Percentiles rank a stretch among this genome's conserved stretches.
These are phyloP conservation scores for Gnathonemus echidnorhynchus DNA, from an alignment of 2,113 vertebrate genomes.

Conservation along the genomic window DNA sequence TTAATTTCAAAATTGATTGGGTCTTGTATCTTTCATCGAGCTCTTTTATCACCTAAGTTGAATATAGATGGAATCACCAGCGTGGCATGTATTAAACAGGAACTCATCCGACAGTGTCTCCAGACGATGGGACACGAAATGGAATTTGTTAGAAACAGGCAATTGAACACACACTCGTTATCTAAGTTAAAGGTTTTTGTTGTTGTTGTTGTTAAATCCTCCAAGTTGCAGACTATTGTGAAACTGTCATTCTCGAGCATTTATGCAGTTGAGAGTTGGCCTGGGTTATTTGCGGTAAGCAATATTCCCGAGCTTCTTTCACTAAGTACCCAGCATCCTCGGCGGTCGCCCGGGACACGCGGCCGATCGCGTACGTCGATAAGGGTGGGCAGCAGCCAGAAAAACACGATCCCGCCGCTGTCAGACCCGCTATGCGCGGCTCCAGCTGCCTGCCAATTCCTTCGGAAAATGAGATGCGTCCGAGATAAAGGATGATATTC, in stretches of 20 bases:
- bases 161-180: background rate
- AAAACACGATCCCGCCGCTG: background rate
- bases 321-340: background rate
- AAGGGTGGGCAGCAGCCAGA: background rate
- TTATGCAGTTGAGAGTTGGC: background rate
- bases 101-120: background rate
- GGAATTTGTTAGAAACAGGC: background rate
- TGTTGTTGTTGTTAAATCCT: background rate
- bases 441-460: background rate
- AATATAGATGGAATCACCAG: background rate
- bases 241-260: background rate
- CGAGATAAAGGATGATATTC: conserved; percentile 5
- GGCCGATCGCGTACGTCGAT: background rate
- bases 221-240: background rate
- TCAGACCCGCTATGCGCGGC: no score
- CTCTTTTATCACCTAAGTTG: background rate
- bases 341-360: background rate
- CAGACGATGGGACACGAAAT: background rate
- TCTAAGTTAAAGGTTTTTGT: background rate
- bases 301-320: background rate
- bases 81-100: background rate
- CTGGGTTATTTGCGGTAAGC: background rate
- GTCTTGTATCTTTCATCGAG: background rate
- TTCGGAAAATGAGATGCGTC: background rate
- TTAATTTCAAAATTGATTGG: conserved; percentile 1